Base-by-base conservation (phyloP, 2,113 vertebrate genomes). In the Nanorana parkeri region DNA sequence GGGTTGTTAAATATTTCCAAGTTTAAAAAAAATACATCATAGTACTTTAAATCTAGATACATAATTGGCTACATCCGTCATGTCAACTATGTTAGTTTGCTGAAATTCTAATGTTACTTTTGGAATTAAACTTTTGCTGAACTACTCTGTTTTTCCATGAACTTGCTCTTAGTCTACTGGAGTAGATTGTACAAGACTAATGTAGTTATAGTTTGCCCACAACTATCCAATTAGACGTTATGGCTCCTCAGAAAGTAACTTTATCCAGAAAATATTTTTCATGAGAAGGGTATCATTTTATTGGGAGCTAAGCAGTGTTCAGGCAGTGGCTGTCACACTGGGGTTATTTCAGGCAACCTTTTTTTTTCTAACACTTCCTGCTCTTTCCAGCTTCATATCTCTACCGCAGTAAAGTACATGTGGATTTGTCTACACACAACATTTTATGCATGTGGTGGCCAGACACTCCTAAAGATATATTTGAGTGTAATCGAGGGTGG, bases 341-440 rank as follows among this genome's bases (percentile, higher is more conserved):
- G 61, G 80, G 71, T 82, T 75, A 82, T 75, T 82, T 82, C 61
- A 75, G 80, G 80, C 71, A 16, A 74, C n/a, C 17, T 11, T n/a
- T 56, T 69, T 71, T 23, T 11, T 36, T 15, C 64, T 54, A 20
- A 23, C 26, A 64, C 32, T 65, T 73, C 58, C 67, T 80, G 67
- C 29, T n/a, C 32, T 51, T 80, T 68, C 19, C 67, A 69, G 66
- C 66, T 20, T 58, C 77, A 68, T 60, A 79, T 79, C 36, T 65
- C 23, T 52, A 55, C 11, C 19, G 3, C 24, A 56, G 51, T 73
- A 24, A 52, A 56, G 28, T 55, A 4, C 51, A 73, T 73, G 54
- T 73, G 52, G 19, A 32, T 56, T 73, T 56, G 69, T 73, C 52
- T 73, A 56, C 55, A 52, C 24, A 17, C 29, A 73, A 73, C 23